phyloP scores from a whole-genome alignment of 2,888 invertebrate genomes.

The Oxytorus armatus region DNA sequence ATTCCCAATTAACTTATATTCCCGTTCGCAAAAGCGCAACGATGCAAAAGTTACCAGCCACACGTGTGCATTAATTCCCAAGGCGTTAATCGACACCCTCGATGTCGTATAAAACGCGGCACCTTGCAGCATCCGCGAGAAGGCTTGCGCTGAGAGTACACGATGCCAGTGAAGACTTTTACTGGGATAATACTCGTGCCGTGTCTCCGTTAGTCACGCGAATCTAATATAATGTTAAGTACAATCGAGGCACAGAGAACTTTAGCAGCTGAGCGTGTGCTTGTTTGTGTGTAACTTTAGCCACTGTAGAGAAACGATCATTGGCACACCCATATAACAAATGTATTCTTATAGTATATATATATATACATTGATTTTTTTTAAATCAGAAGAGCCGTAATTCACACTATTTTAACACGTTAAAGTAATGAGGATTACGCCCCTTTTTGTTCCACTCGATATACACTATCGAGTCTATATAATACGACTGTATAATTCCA shows the following conservation, averaged over 20 bases:
- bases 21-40: too few relatives aligned
- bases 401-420: background rate
- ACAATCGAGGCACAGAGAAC: conserved; percentile 27
- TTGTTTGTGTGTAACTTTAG: conserved; percentile 54
- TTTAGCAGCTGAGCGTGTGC: too few relatives aligned
- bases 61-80: background rate
- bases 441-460: background rate
- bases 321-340: conserved; percentile 54
- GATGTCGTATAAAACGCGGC: background rate
- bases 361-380: background rate
- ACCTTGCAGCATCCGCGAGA: too few relatives aligned
- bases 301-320: conserved; percentile 42
- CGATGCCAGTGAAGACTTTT: conserved; percentile 14
- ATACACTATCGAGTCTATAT: too few relatives aligned
- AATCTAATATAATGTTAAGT: conserved; percentile 41
- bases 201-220: conserved; percentile 48
- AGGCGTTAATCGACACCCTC: conserved; percentile 12
- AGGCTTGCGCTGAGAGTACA: background rate
- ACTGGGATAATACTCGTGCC: conserved; percentile 42
- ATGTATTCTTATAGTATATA: background rate
- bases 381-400: background rate
- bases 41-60: background rate
- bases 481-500: too few relatives aligned
- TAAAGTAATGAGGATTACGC: background rate
- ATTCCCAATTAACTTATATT: too few relatives aligned